Conservation (phyloP, 2,888 invertebrate genomes). For the Heliothis peltigera region DNA sequence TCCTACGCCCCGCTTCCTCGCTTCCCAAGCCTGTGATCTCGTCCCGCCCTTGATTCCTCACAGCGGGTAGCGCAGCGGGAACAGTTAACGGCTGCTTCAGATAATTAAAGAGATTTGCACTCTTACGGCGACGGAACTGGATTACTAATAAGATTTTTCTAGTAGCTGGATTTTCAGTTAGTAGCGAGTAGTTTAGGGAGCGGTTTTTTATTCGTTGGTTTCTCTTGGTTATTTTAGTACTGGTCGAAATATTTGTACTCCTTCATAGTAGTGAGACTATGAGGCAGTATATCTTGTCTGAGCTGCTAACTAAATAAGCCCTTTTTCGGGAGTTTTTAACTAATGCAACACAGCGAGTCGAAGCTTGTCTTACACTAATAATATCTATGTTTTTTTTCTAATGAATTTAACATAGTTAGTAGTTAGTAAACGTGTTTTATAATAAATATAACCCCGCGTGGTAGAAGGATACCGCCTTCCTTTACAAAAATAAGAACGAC, state of each 20-base stretch:
- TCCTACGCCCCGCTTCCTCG: background rate
- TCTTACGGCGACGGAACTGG: constrained; percentile 17
- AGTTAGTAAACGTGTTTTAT: constrained; percentile 1
- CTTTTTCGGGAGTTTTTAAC: too few relatives aligned
- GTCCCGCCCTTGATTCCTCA: constrained; percentile 40
- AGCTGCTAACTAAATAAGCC: too few relatives aligned
- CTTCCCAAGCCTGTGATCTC: constrained; percentile 27
- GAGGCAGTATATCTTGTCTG: too few relatives aligned
- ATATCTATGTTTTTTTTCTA: background rate
- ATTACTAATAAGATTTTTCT: constrained; percentile 19
- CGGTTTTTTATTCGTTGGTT: background rate
- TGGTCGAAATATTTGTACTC: too few relatives aligned
- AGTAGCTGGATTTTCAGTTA: background rate
- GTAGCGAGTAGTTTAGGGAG: background rate
- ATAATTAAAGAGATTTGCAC: constrained; percentile 53
- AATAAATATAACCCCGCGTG: background rate
- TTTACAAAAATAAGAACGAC: constrained; percentile 12
- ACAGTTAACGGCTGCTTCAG: constrained; percentile 49
- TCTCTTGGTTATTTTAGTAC: background rate
- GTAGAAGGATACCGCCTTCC: background rate
- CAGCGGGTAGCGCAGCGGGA: constrained; percentile 54
- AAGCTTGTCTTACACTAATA: background rate
- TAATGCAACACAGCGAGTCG: background rate
- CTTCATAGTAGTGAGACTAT: too few relatives aligned
- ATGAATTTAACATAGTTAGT: too few relatives aligned